Conservation (phyloP, 1,140 invertebrate species). For the Lasioglossum baleicum region DNA sequence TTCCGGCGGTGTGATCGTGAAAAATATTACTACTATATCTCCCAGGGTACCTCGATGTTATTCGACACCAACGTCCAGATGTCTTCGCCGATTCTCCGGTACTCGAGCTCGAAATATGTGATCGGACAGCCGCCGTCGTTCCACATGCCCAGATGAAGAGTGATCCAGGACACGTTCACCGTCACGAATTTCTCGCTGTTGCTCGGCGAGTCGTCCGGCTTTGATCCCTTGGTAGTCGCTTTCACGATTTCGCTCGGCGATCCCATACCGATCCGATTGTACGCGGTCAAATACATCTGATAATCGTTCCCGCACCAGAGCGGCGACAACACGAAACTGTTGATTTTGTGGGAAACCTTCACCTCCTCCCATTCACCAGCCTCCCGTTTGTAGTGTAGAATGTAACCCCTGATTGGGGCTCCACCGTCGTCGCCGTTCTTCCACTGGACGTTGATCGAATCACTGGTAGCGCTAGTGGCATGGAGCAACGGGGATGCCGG, state of each 20-base stretch:
- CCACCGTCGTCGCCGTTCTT: constrained; percentile 80
- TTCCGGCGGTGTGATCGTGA: too few species aligned
- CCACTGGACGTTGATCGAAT: constrained; percentile 82
- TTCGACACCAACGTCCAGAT: constrained; percentile 82
- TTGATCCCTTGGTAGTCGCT: constrained; percentile 90
- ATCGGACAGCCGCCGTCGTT: constrained; percentile 94
- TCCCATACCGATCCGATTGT: constrained; percentile 93
- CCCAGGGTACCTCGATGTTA: constrained; percentile 78
- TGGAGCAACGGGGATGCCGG: constrained; percentile 80
- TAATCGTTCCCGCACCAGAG: constrained; percentile 94
- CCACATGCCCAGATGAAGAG: constrained; percentile 93
- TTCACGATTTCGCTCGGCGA: constrained; percentile 92
- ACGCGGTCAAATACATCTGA: constrained; percentile 92
- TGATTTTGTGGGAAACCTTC: constrained; percentile 88
- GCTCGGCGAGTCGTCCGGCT: constrained; percentile 87
- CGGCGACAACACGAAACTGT: constrained; percentile 88
- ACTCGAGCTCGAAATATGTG: constrained; percentile 92
- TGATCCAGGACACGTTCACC: constrained; percentile 93
- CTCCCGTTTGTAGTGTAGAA: constrained; percentile 93
- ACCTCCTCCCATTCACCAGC: constrained; percentile 93
- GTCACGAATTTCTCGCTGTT: constrained; percentile 85
- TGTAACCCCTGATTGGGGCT: constrained; percentile 84
- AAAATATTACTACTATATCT: background rate
- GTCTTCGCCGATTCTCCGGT: constrained; percentile 81
- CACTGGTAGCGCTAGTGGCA: constrained; percentile 80